Evolutionary conservation across 2,113 vertebrate species (phyloP).

Genomic region (Geothlypis trichas): DNA sequence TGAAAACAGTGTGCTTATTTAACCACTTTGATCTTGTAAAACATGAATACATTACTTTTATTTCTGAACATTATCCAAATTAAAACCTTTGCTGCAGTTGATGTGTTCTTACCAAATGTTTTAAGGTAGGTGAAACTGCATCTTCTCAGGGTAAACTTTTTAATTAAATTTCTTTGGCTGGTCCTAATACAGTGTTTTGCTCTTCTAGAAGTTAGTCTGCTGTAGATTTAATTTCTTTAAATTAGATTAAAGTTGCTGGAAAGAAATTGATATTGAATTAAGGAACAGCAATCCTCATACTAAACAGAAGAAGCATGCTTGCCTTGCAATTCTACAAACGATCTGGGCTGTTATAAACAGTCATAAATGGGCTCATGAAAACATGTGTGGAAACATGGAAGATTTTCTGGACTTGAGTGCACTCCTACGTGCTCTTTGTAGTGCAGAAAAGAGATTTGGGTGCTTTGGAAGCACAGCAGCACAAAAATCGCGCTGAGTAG

Average conservation of each 20-base stretch:
- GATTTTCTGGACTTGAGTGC: background rate
- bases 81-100: background rate
- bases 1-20: background rate
- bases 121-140: background rate
- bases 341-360: background rate
- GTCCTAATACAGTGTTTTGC: background rate
- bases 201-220: background rate
- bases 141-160: background rate
- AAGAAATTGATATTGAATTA: constrained; percentile 11
- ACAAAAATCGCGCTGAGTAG: background rate
- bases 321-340: background rate
- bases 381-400: background rate
- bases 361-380: background rate
- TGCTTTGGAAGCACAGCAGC: background rate
- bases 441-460: background rate
- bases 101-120: background rate
- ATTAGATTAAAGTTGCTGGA: constrained; percentile 3
- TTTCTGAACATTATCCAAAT: background rate
- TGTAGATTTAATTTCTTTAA: constrained; percentile 10
- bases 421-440: rapidly evolving
- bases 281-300: background rate
- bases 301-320: background rate
- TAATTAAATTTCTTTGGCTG: background rate
- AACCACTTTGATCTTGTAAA: background rate
- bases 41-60: background rate